Evolutionary conservation across 2,113 vertebrate species (phyloP).

Genomic region (Mixornis gularis): DNA sequence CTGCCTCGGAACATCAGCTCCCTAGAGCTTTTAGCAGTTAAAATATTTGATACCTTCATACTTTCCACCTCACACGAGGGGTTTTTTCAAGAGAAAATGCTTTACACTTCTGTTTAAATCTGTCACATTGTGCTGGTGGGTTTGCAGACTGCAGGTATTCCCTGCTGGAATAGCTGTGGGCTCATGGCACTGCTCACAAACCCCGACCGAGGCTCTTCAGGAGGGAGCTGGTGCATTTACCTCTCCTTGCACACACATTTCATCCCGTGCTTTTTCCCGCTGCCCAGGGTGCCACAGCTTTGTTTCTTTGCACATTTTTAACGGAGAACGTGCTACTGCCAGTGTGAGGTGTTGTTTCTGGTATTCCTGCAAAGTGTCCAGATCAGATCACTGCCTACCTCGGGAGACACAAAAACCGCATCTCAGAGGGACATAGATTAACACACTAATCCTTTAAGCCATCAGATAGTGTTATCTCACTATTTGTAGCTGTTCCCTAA

Average conservation of each 20-base stretch:
- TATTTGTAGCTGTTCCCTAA: neutral
- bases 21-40: constrained; percentile 9
- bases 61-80: neutral
- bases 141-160: neutral
- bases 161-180: neutral
- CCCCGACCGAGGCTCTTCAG: neutral
- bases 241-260: neutral
- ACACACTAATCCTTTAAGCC: neutral
- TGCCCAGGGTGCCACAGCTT: neutral
- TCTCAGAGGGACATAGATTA: neutral
- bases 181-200: neutral
- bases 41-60: neutral
- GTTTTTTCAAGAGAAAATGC: neutral
- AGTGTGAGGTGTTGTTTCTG: neutral
- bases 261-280: neutral
- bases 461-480: neutral
- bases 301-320: neutral
- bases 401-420: neutral
- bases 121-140: neutral
- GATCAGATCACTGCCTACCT: neutral
- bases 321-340: neutral
- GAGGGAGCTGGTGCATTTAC: neutral
- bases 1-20: neutral
- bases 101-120: neutral
- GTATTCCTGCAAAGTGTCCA: neutral